phyloP scores from a whole-genome alignment of 2,797 vertebrate species.

The Sphaeramia orbicularis region DNA sequence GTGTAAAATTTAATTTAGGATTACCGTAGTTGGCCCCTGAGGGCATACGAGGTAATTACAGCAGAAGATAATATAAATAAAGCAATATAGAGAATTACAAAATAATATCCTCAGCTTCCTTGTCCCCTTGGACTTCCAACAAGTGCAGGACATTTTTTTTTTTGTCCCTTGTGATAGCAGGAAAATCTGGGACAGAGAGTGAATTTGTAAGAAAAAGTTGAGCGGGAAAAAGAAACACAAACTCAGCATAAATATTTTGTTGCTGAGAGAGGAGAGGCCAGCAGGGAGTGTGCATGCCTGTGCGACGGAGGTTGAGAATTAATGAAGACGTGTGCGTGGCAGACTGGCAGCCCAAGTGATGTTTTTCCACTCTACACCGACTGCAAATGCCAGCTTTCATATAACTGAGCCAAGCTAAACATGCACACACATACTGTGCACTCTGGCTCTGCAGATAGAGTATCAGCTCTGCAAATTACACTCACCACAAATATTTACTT shows the following conservation, averaged over 20 bases:
- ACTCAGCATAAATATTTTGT: constrained; percentile 33
- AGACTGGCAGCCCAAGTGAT: constrained; percentile 55
- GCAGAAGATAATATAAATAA: constrained; percentile 23
- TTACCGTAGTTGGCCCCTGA: constrained; percentile 28
- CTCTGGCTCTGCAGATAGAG: constrained; percentile 62
- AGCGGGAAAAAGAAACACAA: constrained; percentile 6
- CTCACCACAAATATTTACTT: constrained; percentile 71
- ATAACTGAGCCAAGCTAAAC: constrained; percentile 63
- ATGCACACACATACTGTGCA: constrained; percentile 39
- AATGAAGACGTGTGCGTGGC: constrained; percentile 73
- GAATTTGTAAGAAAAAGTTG: constrained; percentile 16
- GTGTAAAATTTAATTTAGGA: constrained; percentile 40
- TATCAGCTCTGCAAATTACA: constrained; percentile 73
- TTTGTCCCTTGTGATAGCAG: not conserved
- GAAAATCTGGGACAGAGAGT: not conserved
- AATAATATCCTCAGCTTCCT: constrained; percentile 9
- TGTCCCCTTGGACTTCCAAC: not conserved
- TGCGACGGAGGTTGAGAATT: constrained; percentile 58
- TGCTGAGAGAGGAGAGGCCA: constrained; percentile 34
- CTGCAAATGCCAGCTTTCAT: constrained; percentile 68
- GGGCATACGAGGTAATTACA: constrained; percentile 27
- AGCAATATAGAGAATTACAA: constrained; percentile 22
- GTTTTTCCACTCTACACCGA: constrained; percentile 68
- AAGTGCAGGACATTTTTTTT: not conserved
- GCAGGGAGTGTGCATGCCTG: constrained; percentile 56